Evolutionary conservation across 2,888 invertebrate species (phyloP), one percentile per base, ranked within the genome.

Genomic region (Lacanobia oleracea): DNA sequence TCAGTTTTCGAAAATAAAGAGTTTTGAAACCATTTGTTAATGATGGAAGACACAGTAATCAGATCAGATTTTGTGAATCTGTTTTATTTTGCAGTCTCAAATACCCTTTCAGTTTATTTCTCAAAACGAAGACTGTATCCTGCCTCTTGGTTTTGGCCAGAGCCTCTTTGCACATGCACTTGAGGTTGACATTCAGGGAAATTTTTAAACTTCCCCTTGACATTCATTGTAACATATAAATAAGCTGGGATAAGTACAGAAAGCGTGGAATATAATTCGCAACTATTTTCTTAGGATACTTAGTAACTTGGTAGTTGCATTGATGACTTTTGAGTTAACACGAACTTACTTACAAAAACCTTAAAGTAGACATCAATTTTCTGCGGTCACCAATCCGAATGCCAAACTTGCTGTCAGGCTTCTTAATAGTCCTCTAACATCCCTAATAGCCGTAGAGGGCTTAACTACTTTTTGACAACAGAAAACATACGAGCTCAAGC

Each of bases 401-500:
- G 8, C 27, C n/a, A 53, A 27, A 60, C 5, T 51, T 37, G 1
- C 51, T 53, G 33, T n/a, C n/a, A 33, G 27, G 1, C n/a, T 48
- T 59, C 14, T n/a, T 18, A 45, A 27, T 16, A 27, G 21, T 37
- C 8, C 10, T 61, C 45, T 43, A 16, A 23, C 1, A 66, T 48
- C 12, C 67, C 23, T 62, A 67, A 56, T 8, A 67, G 37, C 48
- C 51, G 27, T 43, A 37, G 12, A 0, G 61, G 43, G n/a, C 21
- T 50, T 40, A 21, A 16, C 40, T 63, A 68, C 40, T 21, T 53
- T 48, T 62, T 51, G 68, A 78, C 70, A 75, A 67, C 66, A 70
- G 68, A 62, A 79, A 75, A 70, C 79, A 74, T 72, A 78, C 78
- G 67, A 60, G 76, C 75, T 78, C 64, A 57, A 77, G 79, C 77